phyloP scores from a whole-genome alignment of 2,113 vertebrate species.

The Hymenochirus boettgeri region DNA sequence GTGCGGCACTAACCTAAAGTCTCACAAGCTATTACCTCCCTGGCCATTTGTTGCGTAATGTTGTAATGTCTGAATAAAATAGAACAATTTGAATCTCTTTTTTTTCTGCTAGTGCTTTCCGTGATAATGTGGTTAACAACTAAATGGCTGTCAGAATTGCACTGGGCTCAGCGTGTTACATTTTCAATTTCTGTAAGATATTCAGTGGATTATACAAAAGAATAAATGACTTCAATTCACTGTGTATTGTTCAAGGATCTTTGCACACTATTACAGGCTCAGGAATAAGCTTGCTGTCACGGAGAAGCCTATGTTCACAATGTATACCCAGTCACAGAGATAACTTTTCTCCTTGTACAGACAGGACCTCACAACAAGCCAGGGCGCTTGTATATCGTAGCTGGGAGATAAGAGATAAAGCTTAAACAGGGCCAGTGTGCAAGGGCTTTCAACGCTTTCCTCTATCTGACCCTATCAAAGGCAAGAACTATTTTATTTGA shows the following conservation, averaged over 20 bases:
- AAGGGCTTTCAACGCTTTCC: background rate
- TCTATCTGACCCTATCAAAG: background rate
- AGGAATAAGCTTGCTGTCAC: background rate
- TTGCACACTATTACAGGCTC: slow-evolving; percentile 2
- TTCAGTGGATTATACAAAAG: slow-evolving; percentile 20
- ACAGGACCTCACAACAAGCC: background rate
- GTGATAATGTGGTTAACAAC: background rate
- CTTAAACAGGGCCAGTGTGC: background rate
- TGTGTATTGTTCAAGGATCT: slow-evolving; percentile 4
- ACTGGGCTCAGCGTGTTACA: slow-evolving; percentile 3
- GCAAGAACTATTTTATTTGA: background rate
- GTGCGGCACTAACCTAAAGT: background rate
- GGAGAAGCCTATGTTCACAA: slow-evolving; percentile 1
- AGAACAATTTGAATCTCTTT: background rate
- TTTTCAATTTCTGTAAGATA: slow-evolving; percentile 9
- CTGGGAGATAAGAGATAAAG: background rate
- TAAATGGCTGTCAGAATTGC: slow-evolving; percentile 9
- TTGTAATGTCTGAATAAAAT: background rate
- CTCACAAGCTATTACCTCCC: background rate
- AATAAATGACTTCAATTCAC: slow-evolving; percentile 21
- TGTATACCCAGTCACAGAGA: slow-evolving; percentile 5
- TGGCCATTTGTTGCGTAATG: background rate
- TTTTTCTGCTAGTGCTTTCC: background rate
- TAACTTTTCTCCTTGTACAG: background rate
- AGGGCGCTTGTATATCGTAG: background rate